Percentiles rank a stretch among this genome's conserved stretches.
Conservation (phyloP, 2,888 invertebrate species). For the Poecilus cupreus region DNA sequence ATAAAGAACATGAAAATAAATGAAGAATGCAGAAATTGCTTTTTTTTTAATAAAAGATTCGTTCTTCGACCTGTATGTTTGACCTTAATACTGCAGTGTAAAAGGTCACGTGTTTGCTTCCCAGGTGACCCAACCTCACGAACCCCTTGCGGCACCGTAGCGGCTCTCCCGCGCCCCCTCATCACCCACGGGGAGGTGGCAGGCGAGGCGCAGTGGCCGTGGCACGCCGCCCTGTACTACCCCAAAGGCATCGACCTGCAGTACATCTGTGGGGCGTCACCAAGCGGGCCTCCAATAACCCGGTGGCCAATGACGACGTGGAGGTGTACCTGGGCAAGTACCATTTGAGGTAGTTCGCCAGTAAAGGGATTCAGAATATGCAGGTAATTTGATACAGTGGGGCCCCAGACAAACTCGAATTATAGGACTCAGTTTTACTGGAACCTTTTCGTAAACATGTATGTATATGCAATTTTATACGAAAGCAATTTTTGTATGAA, state of each 20-base stretch:
- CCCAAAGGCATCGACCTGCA: conserved; percentile 70
- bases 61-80: too few species aligned
- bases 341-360: conserved; percentile 69
- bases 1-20: too few species aligned
- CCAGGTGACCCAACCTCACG: background rate
- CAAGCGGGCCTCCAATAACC: conserved; percentile 63
- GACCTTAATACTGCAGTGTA: background rate
- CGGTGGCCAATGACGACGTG: conserved; percentile 66
- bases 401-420: too few species aligned
- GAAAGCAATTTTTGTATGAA: too few species aligned
- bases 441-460: too few species aligned
- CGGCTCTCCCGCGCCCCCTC: conserved; percentile 74
- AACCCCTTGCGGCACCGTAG: conserved; percentile 75
- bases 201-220: conserved; percentile 80
- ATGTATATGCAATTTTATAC: too few species aligned
- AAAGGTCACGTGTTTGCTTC: background rate
- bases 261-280: conserved; percentile 70
- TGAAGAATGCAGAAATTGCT: too few species aligned
- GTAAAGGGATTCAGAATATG: conserved; percentile 70
- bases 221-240: conserved; percentile 81
- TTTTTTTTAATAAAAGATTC: too few species aligned
- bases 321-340: conserved; percentile 70
- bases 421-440: too few species aligned
- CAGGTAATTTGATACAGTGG: too few species aligned
- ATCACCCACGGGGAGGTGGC: conserved; percentile 78